These are phyloP conservation scores for Nemapogon koenigi DNA, from an alignment of 2,888 invertebrate genomes.

Conservation along the genomic window DNA sequence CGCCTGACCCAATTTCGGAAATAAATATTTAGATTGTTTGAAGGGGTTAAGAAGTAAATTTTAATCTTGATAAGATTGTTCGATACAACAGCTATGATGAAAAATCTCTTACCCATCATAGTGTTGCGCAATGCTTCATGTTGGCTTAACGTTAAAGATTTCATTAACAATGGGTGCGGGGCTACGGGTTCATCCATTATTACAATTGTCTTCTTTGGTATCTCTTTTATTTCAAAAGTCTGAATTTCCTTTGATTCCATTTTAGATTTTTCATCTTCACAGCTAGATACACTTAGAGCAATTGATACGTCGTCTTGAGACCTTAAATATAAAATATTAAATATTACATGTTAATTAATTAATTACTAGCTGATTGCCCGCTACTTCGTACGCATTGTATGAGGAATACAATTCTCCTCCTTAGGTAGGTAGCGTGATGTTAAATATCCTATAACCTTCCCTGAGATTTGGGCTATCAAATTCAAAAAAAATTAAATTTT, in stretches of 20 bases:
- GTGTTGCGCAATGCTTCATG: slow-evolving; percentile 46
- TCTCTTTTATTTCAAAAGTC: slow-evolving; percentile 25
- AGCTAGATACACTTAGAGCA: slow-evolving; percentile 56
- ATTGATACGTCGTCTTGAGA: slow-evolving; percentile 59
- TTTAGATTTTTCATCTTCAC: slow-evolving; percentile 56
- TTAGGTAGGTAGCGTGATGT: no score
- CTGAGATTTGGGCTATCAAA: no score
- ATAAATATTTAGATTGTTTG: no score
- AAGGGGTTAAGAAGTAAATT: no score
- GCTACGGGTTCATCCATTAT: slow-evolving; percentile 48
- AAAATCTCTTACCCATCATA: slow-evolving; percentile 46
- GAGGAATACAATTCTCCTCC: no score
- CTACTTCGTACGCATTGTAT: no score
- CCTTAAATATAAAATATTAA: slow-evolving; percentile 31
- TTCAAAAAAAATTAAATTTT: no score
- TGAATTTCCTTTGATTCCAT: slow-evolving; percentile 30
- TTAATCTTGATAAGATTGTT: neutral
- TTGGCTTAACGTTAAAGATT: slow-evolving; percentile 50
- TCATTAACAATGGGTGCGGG: slow-evolving; percentile 56
- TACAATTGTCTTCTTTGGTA: slow-evolving; percentile 46
- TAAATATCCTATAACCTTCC: no score
- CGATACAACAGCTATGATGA: neutral
- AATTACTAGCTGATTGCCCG: no score
- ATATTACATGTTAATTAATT: no score
- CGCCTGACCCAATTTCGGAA: no score